Base-by-base conservation (phyloP, 2,797 vertebrate genomes). In the Vultur gryphus region DNA sequence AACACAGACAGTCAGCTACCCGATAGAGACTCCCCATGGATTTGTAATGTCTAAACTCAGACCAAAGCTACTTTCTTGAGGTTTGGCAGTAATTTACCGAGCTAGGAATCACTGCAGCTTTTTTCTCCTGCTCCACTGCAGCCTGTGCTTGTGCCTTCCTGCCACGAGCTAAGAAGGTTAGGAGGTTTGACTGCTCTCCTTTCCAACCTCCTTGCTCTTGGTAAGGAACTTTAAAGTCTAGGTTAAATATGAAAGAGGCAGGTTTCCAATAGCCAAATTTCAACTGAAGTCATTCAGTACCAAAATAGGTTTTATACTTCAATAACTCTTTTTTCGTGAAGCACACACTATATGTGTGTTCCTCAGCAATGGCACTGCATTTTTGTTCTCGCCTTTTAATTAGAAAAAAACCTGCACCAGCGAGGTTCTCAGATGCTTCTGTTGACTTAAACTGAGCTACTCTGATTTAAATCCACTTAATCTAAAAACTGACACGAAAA, bases 11-110 rank as follows among this genome's bases (percentile, higher is more conserved):
- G 35, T 41, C 9, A n/a, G 21, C 33, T 69, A 58, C 9, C 31
- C 3, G 9, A 55, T 0, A 62, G 9, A 81, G 59, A 82, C 23
- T 69, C 31, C 28, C 20, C 33, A 16, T 0, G 0, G 29, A 64
- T 16, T 44, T 73, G 11, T 37, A 46, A 43, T 2, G 24, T 46
- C 44, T 65, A 35, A 86, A 80, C 35, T 72, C 29, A 21, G 14
- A 80, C 11, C n/a, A 79, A 46, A 73, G 59, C 41, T 62, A 39
- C 25, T 57, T 75, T 49, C n/a, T 54, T 61, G 48, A 84, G 10
- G 11, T 69, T 65, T 35, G 57, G 21, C 28, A 79, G 7, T 44
- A 84, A 90, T 82, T 61, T 33, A 43, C 23, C 0, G 5, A 57
- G 24, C 6, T n/a, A 90, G 44, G 37, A 77, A 90, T 18, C 65